Evolutionary conservation across 2,113 vertebrate species (phyloP).

Genomic region (Halichoerus grypus): DNA sequence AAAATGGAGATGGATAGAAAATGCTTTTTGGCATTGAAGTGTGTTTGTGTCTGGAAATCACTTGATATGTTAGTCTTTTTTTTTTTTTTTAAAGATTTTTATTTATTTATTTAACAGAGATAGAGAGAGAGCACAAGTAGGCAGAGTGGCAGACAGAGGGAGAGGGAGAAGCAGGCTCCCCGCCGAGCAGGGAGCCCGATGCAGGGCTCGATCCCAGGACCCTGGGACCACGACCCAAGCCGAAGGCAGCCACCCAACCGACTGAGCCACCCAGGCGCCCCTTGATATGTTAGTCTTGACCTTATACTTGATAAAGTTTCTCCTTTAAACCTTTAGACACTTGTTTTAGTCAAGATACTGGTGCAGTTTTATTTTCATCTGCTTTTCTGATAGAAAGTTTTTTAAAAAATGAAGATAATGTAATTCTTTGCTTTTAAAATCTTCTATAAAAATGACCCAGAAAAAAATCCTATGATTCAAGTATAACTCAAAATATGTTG

Average conservation of each 20-base stretch:
- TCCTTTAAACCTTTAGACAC: neutral
- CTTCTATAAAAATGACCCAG: neutral
- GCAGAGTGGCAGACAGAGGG: too few species aligned
- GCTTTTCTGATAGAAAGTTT: neutral
- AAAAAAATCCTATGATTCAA: neutral
- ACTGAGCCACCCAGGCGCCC: too few species aligned
- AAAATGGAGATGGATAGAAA: neutral
- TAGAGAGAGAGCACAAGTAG: too few species aligned
- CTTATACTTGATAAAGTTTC: neutral
- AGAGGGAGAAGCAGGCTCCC: too few species aligned
- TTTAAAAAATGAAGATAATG: neutral
- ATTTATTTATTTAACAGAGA: too few species aligned
- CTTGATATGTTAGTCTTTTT: neutral
- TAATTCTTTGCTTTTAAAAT: neutral
- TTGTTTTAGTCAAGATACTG: neutral
- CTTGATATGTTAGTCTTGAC: neutral
- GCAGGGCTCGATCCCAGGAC: too few species aligned
- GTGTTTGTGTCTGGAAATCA: neutral
- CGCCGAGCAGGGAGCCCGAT: too few species aligned
- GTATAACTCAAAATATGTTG: neutral
- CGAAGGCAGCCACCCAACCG: too few species aligned
- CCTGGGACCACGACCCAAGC: too few species aligned
- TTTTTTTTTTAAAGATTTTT: too few species aligned
- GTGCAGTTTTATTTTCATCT: neutral
- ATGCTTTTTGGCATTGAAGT: neutral